Evolutionary conservation across 2,113 vertebrate species (phyloP), one percentile per base, ranked within the genome.

Genomic region (Pholis gunnellus): DNA sequence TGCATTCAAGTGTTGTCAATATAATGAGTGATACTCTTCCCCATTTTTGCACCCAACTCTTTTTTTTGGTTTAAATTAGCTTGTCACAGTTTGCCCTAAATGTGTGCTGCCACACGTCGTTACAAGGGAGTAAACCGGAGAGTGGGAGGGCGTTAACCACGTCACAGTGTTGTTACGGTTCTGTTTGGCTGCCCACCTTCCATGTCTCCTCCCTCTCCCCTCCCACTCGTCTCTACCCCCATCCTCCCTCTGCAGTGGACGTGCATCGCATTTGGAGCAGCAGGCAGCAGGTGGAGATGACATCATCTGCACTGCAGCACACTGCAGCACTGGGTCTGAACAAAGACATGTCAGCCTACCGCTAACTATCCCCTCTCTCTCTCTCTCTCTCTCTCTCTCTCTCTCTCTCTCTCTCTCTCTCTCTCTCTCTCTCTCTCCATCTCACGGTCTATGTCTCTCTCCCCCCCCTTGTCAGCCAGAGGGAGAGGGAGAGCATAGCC

Each of bases 291-390:
- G 95, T 95, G 94, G 94, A 93, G 92, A 94, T 90, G 89, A 94
- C 91, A 91, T 87, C 95, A 95, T 95, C 96, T 95, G 96, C 96
- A 96, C 94, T 97, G 96, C 97, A 97, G 96, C 94, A 95, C 94
- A 96, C 95, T 97, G 96, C 96, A 96, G 95, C 94, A 95, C 87
- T 94, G 91, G 89, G 92, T 92, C 85, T 71, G 93, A 96, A 96
- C 97, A 97, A 96, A 96, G 96, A 95, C 88, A 96, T 81, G 83
- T 95, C 94, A 94, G 93, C 90, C 93, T 87, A 82, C 88, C 73
- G 89, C 93, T 94, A 90, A 91, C 88, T 90, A 91, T 77, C 87
- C 79, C 78, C 78, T 42, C 85, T 69, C 73, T 75, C 80, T 44
- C 81, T 40, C 78, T 67, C 8, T 9, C 52, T 71, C 40, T 82